Evolutionary conservation across 2,113 vertebrate genomes (phyloP), one percentile per base, ranked within the genome.

Genomic region (Myodes glareolus): DNA sequence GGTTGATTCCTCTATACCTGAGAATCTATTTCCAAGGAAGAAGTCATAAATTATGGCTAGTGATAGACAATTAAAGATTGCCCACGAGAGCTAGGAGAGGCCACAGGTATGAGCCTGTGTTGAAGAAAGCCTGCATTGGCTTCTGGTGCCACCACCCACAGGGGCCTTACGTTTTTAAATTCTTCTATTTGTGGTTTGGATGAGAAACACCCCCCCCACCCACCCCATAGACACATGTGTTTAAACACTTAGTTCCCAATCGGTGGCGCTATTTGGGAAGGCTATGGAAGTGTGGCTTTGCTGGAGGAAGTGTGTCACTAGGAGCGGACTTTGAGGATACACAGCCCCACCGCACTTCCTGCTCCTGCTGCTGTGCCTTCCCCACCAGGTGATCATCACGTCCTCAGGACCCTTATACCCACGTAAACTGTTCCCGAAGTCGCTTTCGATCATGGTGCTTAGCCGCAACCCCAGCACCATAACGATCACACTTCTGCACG

Each of bases 71-170:
- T 23, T 23, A 19, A 10, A 45, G 36, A 29, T 5, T 21, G 19
- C 33, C n/a, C 55, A 50, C 29, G 50, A 5, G 19, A 14, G 7
- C 0, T 0, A 25, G 36, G 68, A n/a, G 13, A 65, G n/a, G 6
- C 61, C 31, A 6, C 12, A 19, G 72, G 12, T 7, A 29, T 39
- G 55, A 50, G 21, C 36, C 50, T 52, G 33, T 0, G 0, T 2
- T 1, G 8, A 16, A 45, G 47, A 23, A 84, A 27, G 3, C 5
- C 17, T 27, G 29, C 2, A 1, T 50, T 29, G 39, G 55, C 58
- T 67, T 47, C 58, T 70, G 29, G 12, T 12, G 21, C 33, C 6
- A 1, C 31, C 1, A 47, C 29, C 3, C 55, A 72, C 0, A 0
- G 7, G 7, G 19, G 23, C 27, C 39, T 47, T 2, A 14, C 27